Percentiles rank a stretch among this genome's conserved stretches.
These are phyloP conservation scores for Drosophila burlai DNA, from an alignment of 1,140 invertebrate genomes.

Conservation along the genomic window DNA sequence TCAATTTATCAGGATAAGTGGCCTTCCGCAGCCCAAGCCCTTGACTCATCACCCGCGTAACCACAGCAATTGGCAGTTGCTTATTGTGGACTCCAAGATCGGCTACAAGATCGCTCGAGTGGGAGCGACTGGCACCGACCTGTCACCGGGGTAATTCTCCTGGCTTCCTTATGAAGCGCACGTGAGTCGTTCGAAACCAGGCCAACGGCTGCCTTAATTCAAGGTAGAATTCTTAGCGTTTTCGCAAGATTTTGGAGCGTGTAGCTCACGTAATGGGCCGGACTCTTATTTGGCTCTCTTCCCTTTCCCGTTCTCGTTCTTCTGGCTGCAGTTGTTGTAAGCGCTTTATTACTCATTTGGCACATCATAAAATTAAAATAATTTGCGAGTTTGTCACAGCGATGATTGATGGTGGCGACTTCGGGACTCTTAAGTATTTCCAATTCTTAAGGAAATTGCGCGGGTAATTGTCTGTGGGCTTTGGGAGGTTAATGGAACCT, in stretches of 20 bases:
- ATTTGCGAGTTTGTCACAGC: slow-evolving; percentile 54
- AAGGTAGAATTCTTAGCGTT: slow-evolving; percentile 31
- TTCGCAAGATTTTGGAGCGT: slow-evolving; percentile 62
- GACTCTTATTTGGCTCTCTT: slow-evolving; percentile 45
- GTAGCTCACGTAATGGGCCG: slow-evolving; percentile 62
- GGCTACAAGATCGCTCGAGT: slow-evolving; percentile 16
- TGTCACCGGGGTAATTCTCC: slow-evolving; percentile 6
- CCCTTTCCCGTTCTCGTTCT: slow-evolving; percentile 10
- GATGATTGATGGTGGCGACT: slow-evolving; percentile 63
- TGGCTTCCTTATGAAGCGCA: slow-evolving; percentile 43
- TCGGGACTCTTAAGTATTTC: slow-evolving; percentile 17
- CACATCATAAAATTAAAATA: slow-evolving; percentile 61
- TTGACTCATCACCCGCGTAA: slow-evolving; percentile 3
- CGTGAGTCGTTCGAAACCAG: slow-evolving; percentile 52
- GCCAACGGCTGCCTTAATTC: slow-evolving; percentile 42
- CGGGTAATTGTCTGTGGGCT: slow-evolving; percentile 34
- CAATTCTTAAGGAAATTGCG: slow-evolving; percentile 39
- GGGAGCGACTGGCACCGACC: slow-evolving; percentile 10
- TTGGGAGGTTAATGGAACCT: slow-evolving; percentile 39
- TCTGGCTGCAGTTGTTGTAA: slow-evolving; percentile 16
- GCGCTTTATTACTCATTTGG: slow-evolving; percentile 58
- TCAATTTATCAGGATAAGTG: slow-evolving; percentile 10
- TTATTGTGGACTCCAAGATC: slow-evolving; percentile 3
- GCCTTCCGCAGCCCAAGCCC: slow-evolving; percentile 12
- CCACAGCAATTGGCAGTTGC: not conserved